Percentiles rank a stretch among this genome's conserved stretches.
Conservation (phyloP, 1,140 invertebrate genomes). For the Anadara kagoshimensis region DNA sequence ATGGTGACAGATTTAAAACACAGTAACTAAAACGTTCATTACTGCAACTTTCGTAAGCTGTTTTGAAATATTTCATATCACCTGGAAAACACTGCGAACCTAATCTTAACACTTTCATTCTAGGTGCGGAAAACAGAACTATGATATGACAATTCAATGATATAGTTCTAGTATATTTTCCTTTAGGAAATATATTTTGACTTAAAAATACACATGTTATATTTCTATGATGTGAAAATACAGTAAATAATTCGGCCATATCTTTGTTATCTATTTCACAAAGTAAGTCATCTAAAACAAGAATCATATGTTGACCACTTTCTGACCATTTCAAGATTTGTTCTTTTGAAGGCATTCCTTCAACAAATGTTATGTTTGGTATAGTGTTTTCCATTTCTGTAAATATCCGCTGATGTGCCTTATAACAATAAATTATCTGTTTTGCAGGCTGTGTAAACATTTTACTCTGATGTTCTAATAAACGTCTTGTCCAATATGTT, state of each 20-base stretch:
- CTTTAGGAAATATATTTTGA: constrained; percentile 24
- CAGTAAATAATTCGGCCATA: constrained; percentile 1
- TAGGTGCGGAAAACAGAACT: constrained; percentile 18
- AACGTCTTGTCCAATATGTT: constrained; percentile 5
- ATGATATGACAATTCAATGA: constrained; percentile 27
- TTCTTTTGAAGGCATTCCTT: constrained; percentile 13
- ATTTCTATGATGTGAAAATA: constrained; percentile 4
- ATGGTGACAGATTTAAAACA: constrained; percentile 15
- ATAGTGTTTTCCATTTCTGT: constrained; percentile 22
- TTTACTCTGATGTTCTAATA: background rate
- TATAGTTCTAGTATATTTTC: constrained; percentile 28
- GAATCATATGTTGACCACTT: background rate
- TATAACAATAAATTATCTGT: constrained; percentile 23
- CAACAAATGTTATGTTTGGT: background rate
- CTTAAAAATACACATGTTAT: constrained; percentile 16
- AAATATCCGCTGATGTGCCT: constrained; percentile 13
- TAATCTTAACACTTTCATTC: constrained; percentile 25
- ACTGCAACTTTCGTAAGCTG: constrained; percentile 27
- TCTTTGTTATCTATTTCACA: background rate
- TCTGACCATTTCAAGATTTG: constrained; percentile 8
- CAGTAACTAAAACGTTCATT: constrained; percentile 14
- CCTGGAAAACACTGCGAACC: constrained; percentile 31
- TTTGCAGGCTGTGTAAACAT: constrained; percentile 5
- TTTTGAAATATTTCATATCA: constrained; percentile 13
- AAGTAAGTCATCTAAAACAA: constrained; percentile 14